Base-by-base conservation (phyloP, 1,140 invertebrate genomes). In the Micrasema minimum region DNA sequence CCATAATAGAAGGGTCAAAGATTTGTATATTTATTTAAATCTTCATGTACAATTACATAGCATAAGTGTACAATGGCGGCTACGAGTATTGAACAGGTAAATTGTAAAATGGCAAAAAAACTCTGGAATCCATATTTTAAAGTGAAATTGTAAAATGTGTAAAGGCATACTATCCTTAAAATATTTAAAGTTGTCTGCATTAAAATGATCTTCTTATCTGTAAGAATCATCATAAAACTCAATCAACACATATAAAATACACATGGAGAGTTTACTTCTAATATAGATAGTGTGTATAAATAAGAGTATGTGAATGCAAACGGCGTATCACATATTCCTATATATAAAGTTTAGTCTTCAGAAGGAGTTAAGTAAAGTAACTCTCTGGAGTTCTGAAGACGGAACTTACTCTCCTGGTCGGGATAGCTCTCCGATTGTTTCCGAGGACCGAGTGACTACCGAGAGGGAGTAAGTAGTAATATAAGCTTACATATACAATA, bases 401-500 rank as follows among this genome's bases (percentile, higher is more conserved):
- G 6, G 20, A 23, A 55, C 51, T 55, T 26, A 43, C 55, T 16
- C 3, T 20, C 14, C 31, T 38, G 35, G 14, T 11, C 26, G 55
- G 16, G 37, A 22, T 18, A 38, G 16, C 9, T 41, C 6, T 55
- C 16, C 16, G 18, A 48, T 22, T 11, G n/a, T 45, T 45, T 16
- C 43, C 43, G 18, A 45, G 43, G 50, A 22, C 20, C n/a, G 18
- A 23, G 20, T 35, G 12, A 55, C 23, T 23, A 55, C 26, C 31
- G 14, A 31, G 2, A 35, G 31, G 51, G 23, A 37, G 51, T 35
- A 14, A 55, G 51, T 16, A 23, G 22, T 14, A 38, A 14, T 10
- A 14, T 16, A 57, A 18, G 53, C 31, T 57, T 59, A 59, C 55
- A 59, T 48, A 64, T 65, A 59, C 37, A 59, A 59, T 59, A 66